These are phyloP conservation scores for Conus canariensis DNA, from an alignment of 2,888 invertebrate species.

Conservation along the genomic window DNA sequence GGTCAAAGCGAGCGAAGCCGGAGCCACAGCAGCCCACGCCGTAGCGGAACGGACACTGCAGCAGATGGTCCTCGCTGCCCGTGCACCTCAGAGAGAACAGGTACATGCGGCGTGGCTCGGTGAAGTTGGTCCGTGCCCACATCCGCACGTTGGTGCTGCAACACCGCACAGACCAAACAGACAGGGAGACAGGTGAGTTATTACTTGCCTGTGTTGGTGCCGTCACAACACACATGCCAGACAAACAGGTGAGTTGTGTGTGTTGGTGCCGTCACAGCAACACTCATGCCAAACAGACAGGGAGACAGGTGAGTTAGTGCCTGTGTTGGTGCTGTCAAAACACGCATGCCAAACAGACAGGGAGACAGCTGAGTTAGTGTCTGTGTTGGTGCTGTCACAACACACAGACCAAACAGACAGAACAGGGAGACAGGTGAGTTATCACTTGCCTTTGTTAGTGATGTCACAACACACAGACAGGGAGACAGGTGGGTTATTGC, in stretches of 20 bases:
- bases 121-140: constrained; percentile 22
- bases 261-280: neutral
- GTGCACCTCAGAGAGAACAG: neutral
- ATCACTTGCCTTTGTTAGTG: too few species aligned
- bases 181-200: neutral
- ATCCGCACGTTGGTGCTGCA: neutral
- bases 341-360: neutral
- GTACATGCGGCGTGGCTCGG: constrained; percentile 9
- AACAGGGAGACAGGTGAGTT: neutral
- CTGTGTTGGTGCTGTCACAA: neutral
- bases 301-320: neutral
- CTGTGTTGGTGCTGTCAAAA: neutral
- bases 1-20: neutral
- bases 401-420: neutral
- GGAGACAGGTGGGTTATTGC: too few species aligned
- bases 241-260: too few species aligned
- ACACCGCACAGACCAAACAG: neutral
- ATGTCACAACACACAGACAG: too few species aligned
- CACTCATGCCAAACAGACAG: neutral
- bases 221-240: too few species aligned
- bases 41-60: neutral
- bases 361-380: neutral
- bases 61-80: neutral
- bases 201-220: neutral
- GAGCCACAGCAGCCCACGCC: constrained; percentile 9